These are phyloP conservation scores for cattle (Bos taurus) DNA, from an alignment of 2,113 vertebrate genomes.

Conservation along the genomic window ARS-UCD2.0 NC_037334.1:25067001-25067500, in stretches of 20 bases:
- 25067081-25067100: background rate
- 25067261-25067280: background rate
- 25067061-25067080: background rate
- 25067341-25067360: background rate
- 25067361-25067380: background rate
- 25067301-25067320: background rate
- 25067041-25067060: background rate
- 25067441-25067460: background rate
- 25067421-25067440: background rate
- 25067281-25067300: accelerated
- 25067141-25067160: background rate
- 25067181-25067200: background rate
- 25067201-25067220: background rate
- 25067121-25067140: background rate
- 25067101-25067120: background rate
- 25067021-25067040: background rate
- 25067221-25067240: background rate
- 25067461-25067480: background rate
- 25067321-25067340: background rate
- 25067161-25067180: background rate
- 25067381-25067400: background rate
- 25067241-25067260: background rate
- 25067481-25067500: background rate
- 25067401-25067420: background rate
- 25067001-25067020: background rate